Evolutionary conservation across 2,797 vertebrate species (phyloP).

Genomic region (Erethizon dorsatum): DNA sequence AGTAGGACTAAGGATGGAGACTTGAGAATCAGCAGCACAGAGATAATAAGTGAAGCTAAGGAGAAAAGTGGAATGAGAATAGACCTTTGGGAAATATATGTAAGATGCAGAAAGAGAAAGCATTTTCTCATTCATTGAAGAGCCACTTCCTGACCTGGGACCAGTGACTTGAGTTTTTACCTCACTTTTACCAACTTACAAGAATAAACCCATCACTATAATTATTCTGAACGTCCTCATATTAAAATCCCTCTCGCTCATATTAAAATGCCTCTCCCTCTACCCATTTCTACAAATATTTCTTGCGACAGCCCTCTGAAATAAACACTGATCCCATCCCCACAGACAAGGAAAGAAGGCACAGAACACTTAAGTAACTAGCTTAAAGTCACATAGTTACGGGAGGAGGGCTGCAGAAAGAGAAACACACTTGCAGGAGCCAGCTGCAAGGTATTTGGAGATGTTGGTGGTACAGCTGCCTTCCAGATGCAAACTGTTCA

Average conservation of each 20-base stretch:
- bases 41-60: neutral
- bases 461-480: neutral
- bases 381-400: neutral
- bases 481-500: neutral
- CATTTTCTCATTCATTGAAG: neutral
- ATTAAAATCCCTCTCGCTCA: neutral
- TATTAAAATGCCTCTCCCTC: neutral
- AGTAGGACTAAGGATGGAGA: neutral
- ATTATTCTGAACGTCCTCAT: neutral
- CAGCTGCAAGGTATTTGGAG: neutral
- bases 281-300: neutral
- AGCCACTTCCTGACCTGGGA: neutral
- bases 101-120: neutral
- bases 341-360: neutral
- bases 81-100: neutral
- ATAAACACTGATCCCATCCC: neutral
- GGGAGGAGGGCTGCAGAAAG: neutral
- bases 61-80: neutral
- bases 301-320: neutral
- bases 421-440: neutral
- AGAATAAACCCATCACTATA: neutral
- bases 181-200: neutral
- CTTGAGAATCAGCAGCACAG: neutral
- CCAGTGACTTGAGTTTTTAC: neutral
- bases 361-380: neutral